Evolutionary conservation across 2,888 invertebrate genomes (phyloP).

Genomic region (Cephus spinipes): DNA sequence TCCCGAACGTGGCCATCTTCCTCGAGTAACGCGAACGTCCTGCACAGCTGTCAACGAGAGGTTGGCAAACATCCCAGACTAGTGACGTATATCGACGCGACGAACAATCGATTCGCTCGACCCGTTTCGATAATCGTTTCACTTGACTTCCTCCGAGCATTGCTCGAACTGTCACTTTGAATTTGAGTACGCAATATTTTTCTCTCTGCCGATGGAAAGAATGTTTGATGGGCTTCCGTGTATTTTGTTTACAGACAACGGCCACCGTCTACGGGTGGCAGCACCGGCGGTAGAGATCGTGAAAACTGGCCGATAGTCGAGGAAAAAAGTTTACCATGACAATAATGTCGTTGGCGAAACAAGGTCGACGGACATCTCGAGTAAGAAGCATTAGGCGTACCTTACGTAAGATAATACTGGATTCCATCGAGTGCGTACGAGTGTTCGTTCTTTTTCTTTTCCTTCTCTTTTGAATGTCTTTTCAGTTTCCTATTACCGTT

Average conservation of each 20-base stretch:
- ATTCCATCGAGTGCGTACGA: neutral
- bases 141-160: neutral
- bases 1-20: neutral
- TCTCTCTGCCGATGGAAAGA: neutral
- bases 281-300: neutral
- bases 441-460: neutral
- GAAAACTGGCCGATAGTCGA: neutral
- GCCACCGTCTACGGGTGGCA: neutral
- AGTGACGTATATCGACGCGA: neutral
- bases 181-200: neutral
- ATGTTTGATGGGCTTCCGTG: neutral
- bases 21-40: neutral
- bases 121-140: conserved; percentile 12
- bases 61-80: neutral
- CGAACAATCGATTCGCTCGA: conserved; percentile 12
- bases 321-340: neutral
- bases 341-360: neutral
- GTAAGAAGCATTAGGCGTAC: neutral
- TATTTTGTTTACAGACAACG: neutral
- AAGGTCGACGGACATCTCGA: neutral
- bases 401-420: neutral
- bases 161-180: neutral
- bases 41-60: neutral
- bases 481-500: neutral
- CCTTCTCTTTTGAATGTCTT: neutral